phyloP scores from a whole-genome alignment of 2,888 invertebrate genomes.

The Muschampia staudingeri region DNA sequence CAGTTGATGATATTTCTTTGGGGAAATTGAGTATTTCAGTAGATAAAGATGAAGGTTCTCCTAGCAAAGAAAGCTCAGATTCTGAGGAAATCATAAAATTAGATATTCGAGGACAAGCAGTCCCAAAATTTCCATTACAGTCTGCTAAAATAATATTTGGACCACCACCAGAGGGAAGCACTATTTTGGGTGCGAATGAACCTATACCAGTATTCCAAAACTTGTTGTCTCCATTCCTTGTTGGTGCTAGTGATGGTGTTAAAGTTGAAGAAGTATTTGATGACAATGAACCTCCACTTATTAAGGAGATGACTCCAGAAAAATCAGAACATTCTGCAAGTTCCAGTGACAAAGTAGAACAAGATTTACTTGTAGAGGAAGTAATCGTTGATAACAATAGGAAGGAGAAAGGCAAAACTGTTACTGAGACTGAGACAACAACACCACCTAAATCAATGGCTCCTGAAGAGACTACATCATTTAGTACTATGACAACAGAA shows the following conservation, averaged over 20 bases:
- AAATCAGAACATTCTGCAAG: slow-evolving; percentile 74
- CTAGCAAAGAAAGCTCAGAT: slow-evolving; percentile 77
- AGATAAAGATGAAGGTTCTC: slow-evolving; percentile 70
- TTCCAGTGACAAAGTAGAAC: slow-evolving; percentile 80
- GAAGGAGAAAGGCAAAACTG: slow-evolving; percentile 75
- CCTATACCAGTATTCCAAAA: slow-evolving; percentile 82
- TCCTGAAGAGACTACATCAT: slow-evolving; percentile 84
- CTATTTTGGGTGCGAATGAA: slow-evolving; percentile 76
- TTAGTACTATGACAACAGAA: slow-evolving; percentile 93
- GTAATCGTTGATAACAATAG: slow-evolving; percentile 80
- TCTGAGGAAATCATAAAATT: slow-evolving; percentile 89
- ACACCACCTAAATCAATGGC: slow-evolving; percentile 82
- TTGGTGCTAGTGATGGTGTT: slow-evolving; percentile 77
- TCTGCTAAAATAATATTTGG: slow-evolving; percentile 87
- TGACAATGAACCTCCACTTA: slow-evolving; percentile 66
- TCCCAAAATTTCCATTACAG: slow-evolving; percentile 80
- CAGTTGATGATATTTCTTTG: slow-evolving; percentile 68
- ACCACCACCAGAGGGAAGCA: slow-evolving; percentile 84
- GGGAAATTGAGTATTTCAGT: slow-evolving; percentile 71
- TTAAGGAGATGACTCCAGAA: slow-evolving; percentile 70
- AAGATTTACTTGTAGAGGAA: slow-evolving; percentile 85
- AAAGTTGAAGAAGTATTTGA: slow-evolving; percentile 80
- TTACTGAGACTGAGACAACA: slow-evolving; percentile 62
- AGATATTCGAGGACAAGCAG: slow-evolving; percentile 87
- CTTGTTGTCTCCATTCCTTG: slow-evolving; percentile 84